phyloP scores from a whole-genome alignment of 2,797 vertebrate species.

The Xiphophorus birchmanni region DNA sequence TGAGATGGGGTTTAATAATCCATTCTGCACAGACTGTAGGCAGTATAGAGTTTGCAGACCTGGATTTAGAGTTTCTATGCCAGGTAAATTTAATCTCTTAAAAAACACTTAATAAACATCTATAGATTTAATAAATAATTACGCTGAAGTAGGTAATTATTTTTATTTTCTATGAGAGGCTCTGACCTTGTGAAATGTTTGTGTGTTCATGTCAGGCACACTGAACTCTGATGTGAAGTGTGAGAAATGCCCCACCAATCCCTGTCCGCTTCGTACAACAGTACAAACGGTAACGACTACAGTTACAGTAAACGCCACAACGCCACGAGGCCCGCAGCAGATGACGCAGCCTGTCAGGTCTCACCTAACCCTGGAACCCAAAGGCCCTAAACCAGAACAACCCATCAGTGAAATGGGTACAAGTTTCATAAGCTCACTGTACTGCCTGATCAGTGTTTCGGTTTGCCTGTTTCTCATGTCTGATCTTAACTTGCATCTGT shows the following conservation, averaged over 20 bases:
- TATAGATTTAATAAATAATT: neutral
- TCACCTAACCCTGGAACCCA: neutral
- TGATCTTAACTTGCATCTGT: conserved; percentile 21
- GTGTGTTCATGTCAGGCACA: conserved; percentile 59
- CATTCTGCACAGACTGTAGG: conserved; percentile 45
- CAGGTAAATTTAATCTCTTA: conserved; percentile 60
- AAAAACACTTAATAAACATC: neutral
- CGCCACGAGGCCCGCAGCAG: neutral
- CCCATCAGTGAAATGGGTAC: conserved; percentile 28
- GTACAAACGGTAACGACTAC: neutral
- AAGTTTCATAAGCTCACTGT: conserved; percentile 14
- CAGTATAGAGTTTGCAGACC: conserved; percentile 33
- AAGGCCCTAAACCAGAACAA: neutral
- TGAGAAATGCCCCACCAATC: conserved; percentile 39
- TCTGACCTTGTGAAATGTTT: conserved; percentile 9
- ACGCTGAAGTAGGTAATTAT: neutral
- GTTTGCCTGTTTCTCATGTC: conserved; percentile 1
- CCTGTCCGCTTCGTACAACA: conserved; percentile 51
- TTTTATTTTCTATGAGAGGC: neutral
- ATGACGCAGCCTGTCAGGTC: neutral
- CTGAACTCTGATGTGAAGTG: conserved; percentile 59
- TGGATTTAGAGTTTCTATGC: conserved; percentile 51
- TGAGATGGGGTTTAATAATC: accelerated
- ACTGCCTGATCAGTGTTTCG: conserved; percentile 9
- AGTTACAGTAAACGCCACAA: neutral